phyloP scores from a whole-genome alignment of 2,888 invertebrate genomes.

The Leptura quadrifasciata region DNA sequence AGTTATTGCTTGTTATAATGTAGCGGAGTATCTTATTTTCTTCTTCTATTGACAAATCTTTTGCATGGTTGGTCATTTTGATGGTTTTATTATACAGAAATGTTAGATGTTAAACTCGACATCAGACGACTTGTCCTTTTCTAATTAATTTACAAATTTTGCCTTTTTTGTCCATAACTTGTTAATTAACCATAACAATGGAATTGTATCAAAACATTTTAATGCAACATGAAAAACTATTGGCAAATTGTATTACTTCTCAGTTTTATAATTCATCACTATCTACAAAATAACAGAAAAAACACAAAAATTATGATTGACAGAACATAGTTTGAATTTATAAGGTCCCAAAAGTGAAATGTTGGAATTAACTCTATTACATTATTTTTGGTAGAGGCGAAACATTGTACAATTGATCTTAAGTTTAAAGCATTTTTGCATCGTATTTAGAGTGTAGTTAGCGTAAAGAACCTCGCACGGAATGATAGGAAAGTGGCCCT shows the following conservation, averaged over 20 bases:
- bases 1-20: constrained; percentile 24
- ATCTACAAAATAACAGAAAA: neutral
- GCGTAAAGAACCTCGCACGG: too few relatives aligned
- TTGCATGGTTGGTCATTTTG: constrained; percentile 21
- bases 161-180: neutral
- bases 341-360: neutral
- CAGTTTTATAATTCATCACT: neutral
- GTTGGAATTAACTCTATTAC: neutral
- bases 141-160: constrained; percentile 1
- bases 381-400: constrained; percentile 12
- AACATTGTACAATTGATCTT: neutral
- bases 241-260: neutral
- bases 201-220: neutral
- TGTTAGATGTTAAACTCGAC: neutral
- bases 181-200: constrained; percentile 1
- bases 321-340: neutral
- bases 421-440: neutral
- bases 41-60: constrained; percentile 12
- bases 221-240: neutral
- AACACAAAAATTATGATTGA: neutral
- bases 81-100: neutral
- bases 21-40: constrained; percentile 29
- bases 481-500: too few relatives aligned
- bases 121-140: neutral
- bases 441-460: too few relatives aligned